These are phyloP conservation scores for Plotosus lineatus DNA, from an alignment of 2,113 vertebrate genomes.

Conservation along the genomic window DNA sequence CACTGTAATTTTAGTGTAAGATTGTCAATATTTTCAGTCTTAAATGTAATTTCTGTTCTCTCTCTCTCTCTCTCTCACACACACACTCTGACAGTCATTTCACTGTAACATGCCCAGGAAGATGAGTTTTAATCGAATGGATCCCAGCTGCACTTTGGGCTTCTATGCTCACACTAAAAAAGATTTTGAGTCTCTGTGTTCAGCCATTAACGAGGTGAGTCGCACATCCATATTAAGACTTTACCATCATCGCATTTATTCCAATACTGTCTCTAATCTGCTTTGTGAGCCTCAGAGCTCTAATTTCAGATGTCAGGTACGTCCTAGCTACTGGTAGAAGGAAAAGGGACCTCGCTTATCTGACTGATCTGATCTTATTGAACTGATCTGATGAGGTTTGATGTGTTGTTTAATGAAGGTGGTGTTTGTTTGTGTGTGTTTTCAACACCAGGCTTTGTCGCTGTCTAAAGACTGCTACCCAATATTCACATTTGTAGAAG, in stretches of 20 bases:
- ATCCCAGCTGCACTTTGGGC: conserved; percentile 90
- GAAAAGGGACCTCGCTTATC: background rate
- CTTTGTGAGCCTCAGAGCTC: background rate
- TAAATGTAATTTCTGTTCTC: background rate
- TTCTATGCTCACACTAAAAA: conserved; percentile 82
- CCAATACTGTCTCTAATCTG: background rate
- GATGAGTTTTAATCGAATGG: conserved; percentile 87
- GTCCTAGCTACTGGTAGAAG: background rate
- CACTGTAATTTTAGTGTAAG: background rate
- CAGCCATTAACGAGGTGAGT: conserved; percentile 77
- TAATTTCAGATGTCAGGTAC: background rate
- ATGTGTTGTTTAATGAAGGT: background rate
- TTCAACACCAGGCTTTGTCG: conserved; percentile 75
- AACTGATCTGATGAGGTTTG: background rate
- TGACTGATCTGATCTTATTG: background rate
- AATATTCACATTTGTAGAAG: conserved; percentile 86
- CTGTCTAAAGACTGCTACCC: conserved; percentile 83
- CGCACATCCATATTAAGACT: background rate
- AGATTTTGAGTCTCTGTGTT: conserved; percentile 84
- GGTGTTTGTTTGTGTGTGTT: background rate
- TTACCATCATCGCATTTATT: background rate
- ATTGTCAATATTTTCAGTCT: background rate
- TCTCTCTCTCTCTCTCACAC: background rate
- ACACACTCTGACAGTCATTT: conserved; percentile 73
- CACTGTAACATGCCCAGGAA: conserved; percentile 89